These are phyloP conservation scores for Orussus abietinus DNA, from an alignment of 1,140 invertebrate species.

Conservation along the genomic window DNA sequence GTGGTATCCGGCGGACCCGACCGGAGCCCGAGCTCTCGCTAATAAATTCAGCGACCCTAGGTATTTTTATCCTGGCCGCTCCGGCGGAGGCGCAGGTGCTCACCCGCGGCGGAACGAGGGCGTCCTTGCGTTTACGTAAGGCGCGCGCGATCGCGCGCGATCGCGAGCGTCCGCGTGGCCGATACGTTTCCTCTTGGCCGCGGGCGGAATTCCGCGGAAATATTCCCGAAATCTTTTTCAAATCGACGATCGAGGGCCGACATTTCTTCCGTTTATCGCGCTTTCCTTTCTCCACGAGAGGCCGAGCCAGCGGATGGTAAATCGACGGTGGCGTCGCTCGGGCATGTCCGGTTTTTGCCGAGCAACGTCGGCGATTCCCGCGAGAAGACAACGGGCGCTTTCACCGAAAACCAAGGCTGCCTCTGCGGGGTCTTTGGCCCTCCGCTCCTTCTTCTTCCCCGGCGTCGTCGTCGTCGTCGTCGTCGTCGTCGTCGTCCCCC, in stretches of 20 bases:
- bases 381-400: constrained; percentile 23
- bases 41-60: too few species aligned
- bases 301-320: constrained; percentile 10
- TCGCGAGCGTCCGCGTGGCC: too few species aligned
- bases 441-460: constrained; percentile 9
- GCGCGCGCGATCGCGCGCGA: too few species aligned
- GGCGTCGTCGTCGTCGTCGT: background rate
- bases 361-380: background rate
- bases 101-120: too few species aligned
- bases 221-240: too few species aligned
- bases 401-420: constrained; percentile 20
- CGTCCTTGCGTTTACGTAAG: constrained; percentile 34
- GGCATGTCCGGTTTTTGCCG: background rate
- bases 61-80: too few species aligned
- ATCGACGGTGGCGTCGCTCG: background rate
- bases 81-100: too few species aligned
- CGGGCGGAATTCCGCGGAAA: too few species aligned
- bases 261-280: too few species aligned
- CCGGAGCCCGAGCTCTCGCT: background rate
- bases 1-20: background rate
- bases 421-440: constrained; percentile 22
- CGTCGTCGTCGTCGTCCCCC: constrained; percentile 26
- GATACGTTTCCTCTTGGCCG: too few species aligned
- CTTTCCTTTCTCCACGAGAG: constrained; percentile 16
- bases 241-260: too few species aligned